Evolutionary conservation across 2,888 invertebrate species (phyloP), one percentile per base, ranked within the genome.

Genomic region (Noctua pronuba): DNA sequence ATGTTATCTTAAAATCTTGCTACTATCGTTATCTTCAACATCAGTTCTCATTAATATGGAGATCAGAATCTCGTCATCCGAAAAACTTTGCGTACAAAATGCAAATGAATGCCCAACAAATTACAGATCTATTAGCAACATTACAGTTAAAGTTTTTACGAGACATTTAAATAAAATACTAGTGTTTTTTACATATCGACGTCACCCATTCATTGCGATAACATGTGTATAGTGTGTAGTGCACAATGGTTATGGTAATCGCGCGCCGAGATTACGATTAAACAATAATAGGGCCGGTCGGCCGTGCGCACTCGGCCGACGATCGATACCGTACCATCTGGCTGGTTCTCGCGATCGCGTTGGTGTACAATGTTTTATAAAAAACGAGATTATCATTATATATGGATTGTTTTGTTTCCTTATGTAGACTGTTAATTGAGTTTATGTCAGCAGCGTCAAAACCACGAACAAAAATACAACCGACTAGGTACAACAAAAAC

Each of bases 181-280:
- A 75, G 73, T 31, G n/a, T 74, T 87, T 88, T 90, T 85, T 86
- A 71, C 77, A 79, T 60, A 75, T 73, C 83, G 86, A 91, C 92
- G 92, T 92, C 92, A 91, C 86, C 89, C 94, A 94, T 95, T 95
- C 94, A 94, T 91, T 91, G 88, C 84, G 90, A 90, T 90, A 93
- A 93, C 94, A 93, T 92, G 94, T 93, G 94, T 86, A 86, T 90
- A 90, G 90, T 87, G 89, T 90, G 90, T 89, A 85, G 89, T 88
- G 87, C 90, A 95, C 95, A 95, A 95, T 95, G 92, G 94, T 84
- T 96, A 96, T 96, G 96, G 91, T 96, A 96, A 96, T 96, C 94
- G 91, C 88, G 88, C 83, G 92, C 89, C 87, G 94, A 94, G 95
- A 95, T 95, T 94, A 92, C 92, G 94, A 95, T 95, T 94, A 93